Evolutionary conservation across 2,113 vertebrate species (phyloP).

Genomic region (Eonycteris spelaea): DNA sequence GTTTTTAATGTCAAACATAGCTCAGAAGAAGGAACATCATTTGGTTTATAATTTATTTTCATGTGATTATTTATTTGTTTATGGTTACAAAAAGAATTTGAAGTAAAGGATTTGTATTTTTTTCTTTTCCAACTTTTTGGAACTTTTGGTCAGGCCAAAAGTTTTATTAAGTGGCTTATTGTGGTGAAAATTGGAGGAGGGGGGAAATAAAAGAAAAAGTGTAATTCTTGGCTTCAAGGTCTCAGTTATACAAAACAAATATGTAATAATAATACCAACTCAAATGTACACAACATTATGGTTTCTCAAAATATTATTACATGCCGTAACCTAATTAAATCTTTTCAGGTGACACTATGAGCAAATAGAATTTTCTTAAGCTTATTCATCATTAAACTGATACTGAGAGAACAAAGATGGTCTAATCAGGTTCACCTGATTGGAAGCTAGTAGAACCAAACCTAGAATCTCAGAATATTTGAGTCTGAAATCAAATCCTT

Average conservation of each 20-base stretch:
- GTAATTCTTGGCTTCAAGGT: background rate
- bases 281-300: background rate
- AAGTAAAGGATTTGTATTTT: conserved; percentile 12
- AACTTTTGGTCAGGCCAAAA: background rate
- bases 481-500: background rate
- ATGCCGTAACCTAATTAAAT: background rate
- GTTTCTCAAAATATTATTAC: background rate
- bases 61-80: conserved; percentile 50
- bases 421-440: background rate
- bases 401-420: background rate
- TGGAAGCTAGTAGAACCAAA: background rate
- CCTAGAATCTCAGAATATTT: background rate
- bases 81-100: conserved; percentile 22
- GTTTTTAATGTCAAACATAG: conserved; percentile 33
- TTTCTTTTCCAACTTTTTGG: background rate
- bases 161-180: conserved; percentile 25
- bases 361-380: background rate
- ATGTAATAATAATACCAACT: background rate
- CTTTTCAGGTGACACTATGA: background rate
- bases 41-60: conserved; percentile 53
- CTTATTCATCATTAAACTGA: background rate
- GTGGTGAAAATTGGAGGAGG: background rate
- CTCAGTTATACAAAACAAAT: background rate
- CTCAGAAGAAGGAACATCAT: conserved; percentile 14
- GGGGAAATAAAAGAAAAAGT: background rate